A percentile compares a stretch with the other conserved stretches of the same genome.
These are phyloP conservation scores for Porites lobata DNA, from an alignment of 92 coral and sea anemone genomes.

Conservation along the genomic window DNA sequence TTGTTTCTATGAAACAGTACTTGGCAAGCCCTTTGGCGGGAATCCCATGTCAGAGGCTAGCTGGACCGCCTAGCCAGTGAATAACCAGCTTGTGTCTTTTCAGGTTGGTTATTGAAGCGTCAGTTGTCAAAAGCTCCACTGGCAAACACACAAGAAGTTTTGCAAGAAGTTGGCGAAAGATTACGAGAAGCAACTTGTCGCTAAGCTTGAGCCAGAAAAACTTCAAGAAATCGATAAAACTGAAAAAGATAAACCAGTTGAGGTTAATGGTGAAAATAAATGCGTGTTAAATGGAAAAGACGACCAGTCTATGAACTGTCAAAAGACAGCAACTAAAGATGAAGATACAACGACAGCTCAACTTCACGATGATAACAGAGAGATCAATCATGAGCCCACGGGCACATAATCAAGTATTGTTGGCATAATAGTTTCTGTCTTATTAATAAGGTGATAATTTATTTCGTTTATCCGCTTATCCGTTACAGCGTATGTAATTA, in stretches of 20 bases:
- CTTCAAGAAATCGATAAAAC: slow-evolving; percentile 34
- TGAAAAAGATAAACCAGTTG: neutral
- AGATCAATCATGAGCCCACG: neutral
- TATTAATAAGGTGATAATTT: too few species aligned
- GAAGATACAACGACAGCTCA: neutral
- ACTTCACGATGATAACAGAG: neutral
- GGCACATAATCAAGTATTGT: neutral
- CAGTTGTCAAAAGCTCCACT: slow-evolving; percentile 93
- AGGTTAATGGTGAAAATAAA: slow-evolving; percentile 17
- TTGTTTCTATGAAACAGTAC: too few species aligned
- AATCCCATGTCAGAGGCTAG: too few species aligned
- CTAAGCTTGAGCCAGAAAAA: slow-evolving; percentile 65
- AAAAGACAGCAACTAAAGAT: neutral
- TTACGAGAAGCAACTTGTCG: slow-evolving; percentile 65
- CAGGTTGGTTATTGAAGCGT: slow-evolving; percentile 95
- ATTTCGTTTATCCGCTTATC: too few species aligned
- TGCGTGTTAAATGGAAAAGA: neutral
- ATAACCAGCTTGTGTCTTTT: neutral
- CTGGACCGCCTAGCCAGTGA: neutral
- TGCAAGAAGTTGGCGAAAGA: slow-evolving; percentile 83
- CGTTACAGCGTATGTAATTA: too few species aligned
- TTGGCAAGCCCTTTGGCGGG: too few species aligned
- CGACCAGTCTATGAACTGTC: slow-evolving; percentile 14
- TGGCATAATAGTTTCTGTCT: too few species aligned
- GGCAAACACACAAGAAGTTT: slow-evolving; percentile 94